Evolutionary conservation across 2,888 invertebrate species (phyloP).

Genomic region (Limnephilus rhombicus): DNA sequence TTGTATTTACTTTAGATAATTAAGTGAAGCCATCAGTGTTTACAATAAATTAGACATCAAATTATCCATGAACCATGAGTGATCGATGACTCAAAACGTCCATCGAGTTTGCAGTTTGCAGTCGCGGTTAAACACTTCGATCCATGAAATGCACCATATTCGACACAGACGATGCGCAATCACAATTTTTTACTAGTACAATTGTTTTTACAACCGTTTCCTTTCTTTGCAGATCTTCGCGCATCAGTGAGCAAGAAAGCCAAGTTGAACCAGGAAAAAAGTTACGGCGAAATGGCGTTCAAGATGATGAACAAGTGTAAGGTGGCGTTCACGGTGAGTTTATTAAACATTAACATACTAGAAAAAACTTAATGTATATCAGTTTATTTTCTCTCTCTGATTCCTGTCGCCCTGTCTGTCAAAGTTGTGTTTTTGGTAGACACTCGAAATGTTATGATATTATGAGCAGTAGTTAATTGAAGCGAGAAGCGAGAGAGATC

Average conservation of each 20-base stretch:
- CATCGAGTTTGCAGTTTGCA: not conserved
- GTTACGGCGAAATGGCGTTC: constrained; percentile 18
- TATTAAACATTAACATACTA: not conserved
- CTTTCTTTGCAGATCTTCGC: constrained; percentile 35
- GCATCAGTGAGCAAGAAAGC: constrained; percentile 13
- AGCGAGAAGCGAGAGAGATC: too few species aligned
- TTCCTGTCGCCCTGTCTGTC: too few species aligned
- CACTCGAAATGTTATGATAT: too few species aligned
- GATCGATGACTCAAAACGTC: not conserved
- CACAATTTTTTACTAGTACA: not conserved
- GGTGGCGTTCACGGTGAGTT: constrained; percentile 59
- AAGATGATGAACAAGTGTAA: constrained; percentile 61
- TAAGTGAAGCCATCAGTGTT: not conserved
- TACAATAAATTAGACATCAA: not conserved
- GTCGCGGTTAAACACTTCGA: not conserved
- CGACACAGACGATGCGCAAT: constrained; percentile 7
- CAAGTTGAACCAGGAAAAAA: not conserved
- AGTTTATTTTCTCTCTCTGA: too few species aligned
- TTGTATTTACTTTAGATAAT: not conserved
- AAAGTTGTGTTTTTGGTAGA: too few species aligned
- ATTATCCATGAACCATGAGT: not conserved
- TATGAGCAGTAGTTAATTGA: too few species aligned
- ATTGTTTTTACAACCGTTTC: constrained; percentile 12
- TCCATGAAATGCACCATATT: not conserved
- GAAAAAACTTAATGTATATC: not conserved